Percentiles rank a stretch among this genome's conserved stretches.
Evolutionary conservation across 1,140 invertebrate species (phyloP).

Genomic region (Drosophila busckii): DNA sequence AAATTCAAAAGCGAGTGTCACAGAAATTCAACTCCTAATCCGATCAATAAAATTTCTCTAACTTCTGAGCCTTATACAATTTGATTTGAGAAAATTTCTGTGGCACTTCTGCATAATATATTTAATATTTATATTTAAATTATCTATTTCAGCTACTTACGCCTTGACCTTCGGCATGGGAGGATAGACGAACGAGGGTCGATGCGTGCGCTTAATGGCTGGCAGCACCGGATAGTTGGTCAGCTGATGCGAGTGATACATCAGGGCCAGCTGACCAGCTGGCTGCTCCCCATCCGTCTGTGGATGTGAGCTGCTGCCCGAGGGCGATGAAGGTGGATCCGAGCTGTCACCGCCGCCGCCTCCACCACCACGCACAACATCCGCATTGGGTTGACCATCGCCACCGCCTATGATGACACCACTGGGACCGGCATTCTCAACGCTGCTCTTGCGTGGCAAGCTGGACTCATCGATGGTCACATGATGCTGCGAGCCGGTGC

Average conservation of each 20-base stretch:
- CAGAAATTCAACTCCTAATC: too few species aligned
- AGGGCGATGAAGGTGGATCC: constrained; percentile 61
- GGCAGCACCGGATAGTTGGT: constrained; percentile 76
- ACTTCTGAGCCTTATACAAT: too few species aligned
- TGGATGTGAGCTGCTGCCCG: constrained; percentile 43
- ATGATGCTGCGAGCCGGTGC: constrained; percentile 72
- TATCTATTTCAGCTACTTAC: too few species aligned
- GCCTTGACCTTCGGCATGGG: constrained; percentile 73
- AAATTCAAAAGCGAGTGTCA: too few species aligned
- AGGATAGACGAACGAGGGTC: constrained; percentile 74
- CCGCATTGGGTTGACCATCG: constrained; percentile 40
- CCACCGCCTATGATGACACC: constrained; percentile 51
- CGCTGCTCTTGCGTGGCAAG: constrained; percentile 54
- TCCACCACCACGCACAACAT: constrained; percentile 35
- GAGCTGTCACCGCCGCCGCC: constrained; percentile 64
- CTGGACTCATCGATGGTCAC: constrained; percentile 77
- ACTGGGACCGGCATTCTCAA: constrained; percentile 48
- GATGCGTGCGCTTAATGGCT: constrained; percentile 73
- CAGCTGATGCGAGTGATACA: constrained; percentile 77
- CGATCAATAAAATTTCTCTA: too few species aligned
- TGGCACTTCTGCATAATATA: too few species aligned
- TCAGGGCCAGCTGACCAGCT: constrained; percentile 62
- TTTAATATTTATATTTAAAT: too few species aligned
- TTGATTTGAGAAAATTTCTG: too few species aligned
- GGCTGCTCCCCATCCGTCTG: constrained; percentile 46